Conservation (phyloP, 23 tunicate genomes). For the Trididemnum clinides region DNA sequence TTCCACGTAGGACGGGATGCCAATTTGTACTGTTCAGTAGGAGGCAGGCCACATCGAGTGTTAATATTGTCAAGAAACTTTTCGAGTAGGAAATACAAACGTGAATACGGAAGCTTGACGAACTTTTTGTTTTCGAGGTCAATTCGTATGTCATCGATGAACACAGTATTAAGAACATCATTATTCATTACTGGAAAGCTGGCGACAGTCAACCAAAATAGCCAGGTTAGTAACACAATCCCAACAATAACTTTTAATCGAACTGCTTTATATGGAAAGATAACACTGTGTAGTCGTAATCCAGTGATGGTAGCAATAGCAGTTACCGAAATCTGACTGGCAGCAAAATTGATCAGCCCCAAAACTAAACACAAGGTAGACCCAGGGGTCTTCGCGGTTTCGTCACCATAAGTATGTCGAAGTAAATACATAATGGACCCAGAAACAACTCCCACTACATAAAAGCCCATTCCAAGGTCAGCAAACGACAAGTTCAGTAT, state of each 20-base stretch:
- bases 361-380: neutral
- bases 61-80: neutral
- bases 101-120: neutral
- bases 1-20: neutral
- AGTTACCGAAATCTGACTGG: slow-evolving; percentile 34
- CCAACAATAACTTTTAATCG: neutral
- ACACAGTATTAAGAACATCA: neutral
- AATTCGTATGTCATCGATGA: neutral
- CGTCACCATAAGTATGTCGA: neutral
- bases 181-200: neutral
- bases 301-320: slow-evolving; percentile 5
- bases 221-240: neutral
- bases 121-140: neutral
- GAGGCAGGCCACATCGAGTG: neutral
- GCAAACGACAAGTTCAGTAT: slow-evolving; percentile 12
- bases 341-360: slow-evolving; percentile 15
- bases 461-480: slow-evolving; percentile 21
- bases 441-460: neutral
- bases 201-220: neutral
- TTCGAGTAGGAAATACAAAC: neutral
- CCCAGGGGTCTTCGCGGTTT: neutral
- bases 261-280: slow-evolving; percentile 4
- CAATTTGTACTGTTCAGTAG: neutral
- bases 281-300: slow-evolving; percentile 7
- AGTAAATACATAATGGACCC: neutral